phyloP scores from a whole-genome alignment of 2,797 vertebrate species.

The Vespertilio murinus region DNA sequence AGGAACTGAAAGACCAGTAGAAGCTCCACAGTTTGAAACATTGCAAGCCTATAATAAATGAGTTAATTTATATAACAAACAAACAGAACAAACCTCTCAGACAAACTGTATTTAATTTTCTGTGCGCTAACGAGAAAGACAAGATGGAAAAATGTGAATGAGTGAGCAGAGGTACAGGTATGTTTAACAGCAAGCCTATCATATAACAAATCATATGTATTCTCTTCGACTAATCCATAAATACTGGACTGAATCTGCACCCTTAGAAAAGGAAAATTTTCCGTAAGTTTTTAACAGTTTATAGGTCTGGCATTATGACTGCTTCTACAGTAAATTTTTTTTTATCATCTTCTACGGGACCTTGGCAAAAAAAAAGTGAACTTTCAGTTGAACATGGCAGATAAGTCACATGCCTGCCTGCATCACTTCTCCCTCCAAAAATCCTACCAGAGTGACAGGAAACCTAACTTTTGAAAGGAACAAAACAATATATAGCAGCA shows the following conservation, averaged over 20 bases:
- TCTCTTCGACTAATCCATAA: neutral
- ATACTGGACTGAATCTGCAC: neutral
- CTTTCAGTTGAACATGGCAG: neutral
- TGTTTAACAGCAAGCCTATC: neutral
- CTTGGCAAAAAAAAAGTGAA: neutral
- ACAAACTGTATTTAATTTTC: neutral
- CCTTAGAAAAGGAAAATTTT: neutral
- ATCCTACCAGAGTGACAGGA: neutral
- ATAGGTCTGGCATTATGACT: neutral
- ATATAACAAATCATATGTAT: neutral
- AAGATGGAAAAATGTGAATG: neutral
- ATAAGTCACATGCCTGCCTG: neutral
- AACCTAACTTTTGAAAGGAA: neutral
- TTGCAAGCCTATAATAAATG: no score
- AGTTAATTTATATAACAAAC: neutral
- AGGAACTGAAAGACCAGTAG: no score
- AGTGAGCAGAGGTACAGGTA: fast-evolving
- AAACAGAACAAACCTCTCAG: neutral
- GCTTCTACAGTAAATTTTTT: neutral
- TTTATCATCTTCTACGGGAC: neutral
- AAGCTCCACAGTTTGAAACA: no score
- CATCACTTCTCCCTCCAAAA: neutral
- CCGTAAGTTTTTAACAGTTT: neutral
- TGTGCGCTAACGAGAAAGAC: neutral
- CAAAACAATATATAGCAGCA: neutral